Conservation (phyloP, 1,140 invertebrate species). For the Lucilia cuprina region DNA sequence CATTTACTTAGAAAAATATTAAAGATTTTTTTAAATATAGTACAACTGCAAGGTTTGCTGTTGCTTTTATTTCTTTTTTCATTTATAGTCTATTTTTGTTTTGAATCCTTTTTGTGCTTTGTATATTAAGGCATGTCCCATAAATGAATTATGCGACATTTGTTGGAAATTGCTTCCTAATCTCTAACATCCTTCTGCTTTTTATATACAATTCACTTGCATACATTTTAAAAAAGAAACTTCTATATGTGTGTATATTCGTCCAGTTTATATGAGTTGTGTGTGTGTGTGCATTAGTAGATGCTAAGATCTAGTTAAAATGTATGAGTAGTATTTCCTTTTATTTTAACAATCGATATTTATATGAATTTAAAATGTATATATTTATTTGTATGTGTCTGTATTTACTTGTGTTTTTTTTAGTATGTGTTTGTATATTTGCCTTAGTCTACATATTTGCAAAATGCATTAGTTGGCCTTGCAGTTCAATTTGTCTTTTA, state of each 20-base stretch:
- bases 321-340: background rate
- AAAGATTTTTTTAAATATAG: background rate
- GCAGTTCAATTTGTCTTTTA: conserved; percentile 27
- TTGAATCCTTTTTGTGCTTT: background rate
- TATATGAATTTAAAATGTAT: background rate
- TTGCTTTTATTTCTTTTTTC: background rate
- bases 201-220: background rate
- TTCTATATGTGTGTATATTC: too few species aligned
- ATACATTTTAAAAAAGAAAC: too few species aligned
- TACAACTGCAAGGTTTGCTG: background rate
- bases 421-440: background rate
- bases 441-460: background rate
- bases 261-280: too few species aligned
- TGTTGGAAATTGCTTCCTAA: conserved; percentile 57
- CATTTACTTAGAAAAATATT: background rate
- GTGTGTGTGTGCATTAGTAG: too few species aligned
- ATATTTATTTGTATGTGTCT: background rate
- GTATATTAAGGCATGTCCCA: conserved; percentile 29
- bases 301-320: background rate
- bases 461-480: conserved; percentile 19
- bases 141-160: conserved; percentile 62
- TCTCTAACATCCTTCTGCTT: background rate
- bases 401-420: background rate
- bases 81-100: background rate
- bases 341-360: background rate